Percentiles rank a stretch among this genome's conserved stretches.
Evolutionary conservation across 2,797 vertebrate species (phyloP).

Genomic region (Anguilla pacifica): DNA sequence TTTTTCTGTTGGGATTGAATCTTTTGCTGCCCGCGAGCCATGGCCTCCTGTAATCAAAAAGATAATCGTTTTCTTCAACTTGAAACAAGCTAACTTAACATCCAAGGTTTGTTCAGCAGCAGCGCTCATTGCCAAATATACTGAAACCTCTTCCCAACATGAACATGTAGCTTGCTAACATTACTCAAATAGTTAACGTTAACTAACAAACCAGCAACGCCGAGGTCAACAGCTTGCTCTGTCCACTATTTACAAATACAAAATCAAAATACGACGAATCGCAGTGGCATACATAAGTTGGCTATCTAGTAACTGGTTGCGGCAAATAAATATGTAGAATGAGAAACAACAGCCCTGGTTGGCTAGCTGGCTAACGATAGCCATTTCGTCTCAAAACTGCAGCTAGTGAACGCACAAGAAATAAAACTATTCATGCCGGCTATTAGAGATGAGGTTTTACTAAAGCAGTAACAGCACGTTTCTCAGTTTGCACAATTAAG

Average conservation of each 20-base stretch:
- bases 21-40: slow-evolving; percentile 87
- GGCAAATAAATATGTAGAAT: neutral
- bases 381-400: neutral
- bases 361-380: neutral
- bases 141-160: neutral
- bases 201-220: neutral
- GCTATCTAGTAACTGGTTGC: neutral
- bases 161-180: neutral
- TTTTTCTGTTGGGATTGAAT: slow-evolving; percentile 85
- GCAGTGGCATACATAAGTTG: neutral
- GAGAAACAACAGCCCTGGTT: neutral
- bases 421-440: neutral
- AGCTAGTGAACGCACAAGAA: neutral
- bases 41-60: slow-evolving; percentile 46
- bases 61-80: neutral
- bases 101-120: neutral
- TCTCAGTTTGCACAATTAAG: neutral
- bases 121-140: neutral
- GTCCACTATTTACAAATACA: neutral
- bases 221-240: neutral
- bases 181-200: neutral
- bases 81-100: too few species aligned
- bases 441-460: neutral
- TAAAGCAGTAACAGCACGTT: neutral
- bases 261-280: neutral